phyloP scores from a whole-genome alignment of 2,113 vertebrate species.

The Azemiops feae region DNA sequence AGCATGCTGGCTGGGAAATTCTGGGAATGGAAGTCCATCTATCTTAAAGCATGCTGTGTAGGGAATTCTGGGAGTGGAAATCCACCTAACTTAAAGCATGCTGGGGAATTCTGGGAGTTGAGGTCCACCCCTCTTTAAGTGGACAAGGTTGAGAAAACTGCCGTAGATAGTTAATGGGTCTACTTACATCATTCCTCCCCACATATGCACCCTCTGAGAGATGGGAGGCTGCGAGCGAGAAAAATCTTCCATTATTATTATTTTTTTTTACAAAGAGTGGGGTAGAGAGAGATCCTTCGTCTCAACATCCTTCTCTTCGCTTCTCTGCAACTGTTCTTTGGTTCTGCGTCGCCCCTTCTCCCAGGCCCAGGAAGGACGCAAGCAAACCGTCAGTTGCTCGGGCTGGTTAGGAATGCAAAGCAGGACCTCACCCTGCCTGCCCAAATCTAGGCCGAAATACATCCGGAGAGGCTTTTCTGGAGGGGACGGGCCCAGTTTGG shows the following conservation, averaged over 20 bases:
- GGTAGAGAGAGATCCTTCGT: not conserved
- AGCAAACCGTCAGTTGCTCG: too few relatives aligned
- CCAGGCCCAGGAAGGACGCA: not conserved
- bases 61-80: not conserved
- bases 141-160: not conserved
- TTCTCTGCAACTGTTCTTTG: not conserved
- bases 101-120: not conserved
- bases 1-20: too few relatives aligned
- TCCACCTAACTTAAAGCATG: not conserved
- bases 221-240: not conserved
- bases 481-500: not conserved
- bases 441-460: not conserved
- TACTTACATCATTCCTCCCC: not conserved
- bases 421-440: accelerated
- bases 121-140: not conserved
- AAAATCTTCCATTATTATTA: not conserved
- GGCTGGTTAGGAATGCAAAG: not conserved
- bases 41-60: not conserved
- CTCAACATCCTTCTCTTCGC: not conserved
- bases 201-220: not conserved
- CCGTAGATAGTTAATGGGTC: not conserved
- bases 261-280: not conserved
- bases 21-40: not conserved
- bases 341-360: not conserved
- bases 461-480: not conserved